Conservation (phyloP, 2,797 vertebrate genomes). For the Capromys pilorides region DNA sequence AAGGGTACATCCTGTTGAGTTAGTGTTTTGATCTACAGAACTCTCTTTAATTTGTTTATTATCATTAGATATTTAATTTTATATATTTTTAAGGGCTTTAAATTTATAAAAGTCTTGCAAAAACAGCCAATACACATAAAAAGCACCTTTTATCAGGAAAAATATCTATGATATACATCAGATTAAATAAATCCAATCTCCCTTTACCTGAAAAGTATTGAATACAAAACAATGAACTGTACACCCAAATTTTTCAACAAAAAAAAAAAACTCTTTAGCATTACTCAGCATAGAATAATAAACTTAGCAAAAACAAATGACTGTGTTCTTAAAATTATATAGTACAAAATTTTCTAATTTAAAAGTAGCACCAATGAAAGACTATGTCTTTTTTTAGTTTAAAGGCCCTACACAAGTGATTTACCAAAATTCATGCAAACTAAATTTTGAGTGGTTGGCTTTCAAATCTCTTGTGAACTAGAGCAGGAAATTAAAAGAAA, state of each 20-base stretch:
- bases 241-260: neutral
- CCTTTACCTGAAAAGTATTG: constrained; percentile 41
- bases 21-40: neutral
- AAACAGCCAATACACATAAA: constrained; percentile 52
- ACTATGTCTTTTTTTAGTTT: neutral
- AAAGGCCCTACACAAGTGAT: constrained; percentile 19
- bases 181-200: constrained; percentile 23
- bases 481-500: neutral
- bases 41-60: neutral
- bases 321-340: constrained; percentile 28
- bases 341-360: constrained; percentile 22
- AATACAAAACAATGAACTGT: constrained; percentile 52
- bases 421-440: constrained; percentile 40
- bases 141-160: constrained; percentile 64
- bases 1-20: neutral
- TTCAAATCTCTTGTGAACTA: constrained; percentile 24
- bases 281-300: neutral
- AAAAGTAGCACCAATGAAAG: constrained; percentile 67
- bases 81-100: constrained; percentile 44
- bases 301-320: constrained; percentile 1
- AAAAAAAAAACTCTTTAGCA: neutral
- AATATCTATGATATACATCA: neutral
- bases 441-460: neutral
- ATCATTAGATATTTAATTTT: neutral
- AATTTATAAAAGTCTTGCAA: neutral